phyloP scores from a whole-genome alignment of 2,888 invertebrate genomes.

The Caradrina kadenii region DNA sequence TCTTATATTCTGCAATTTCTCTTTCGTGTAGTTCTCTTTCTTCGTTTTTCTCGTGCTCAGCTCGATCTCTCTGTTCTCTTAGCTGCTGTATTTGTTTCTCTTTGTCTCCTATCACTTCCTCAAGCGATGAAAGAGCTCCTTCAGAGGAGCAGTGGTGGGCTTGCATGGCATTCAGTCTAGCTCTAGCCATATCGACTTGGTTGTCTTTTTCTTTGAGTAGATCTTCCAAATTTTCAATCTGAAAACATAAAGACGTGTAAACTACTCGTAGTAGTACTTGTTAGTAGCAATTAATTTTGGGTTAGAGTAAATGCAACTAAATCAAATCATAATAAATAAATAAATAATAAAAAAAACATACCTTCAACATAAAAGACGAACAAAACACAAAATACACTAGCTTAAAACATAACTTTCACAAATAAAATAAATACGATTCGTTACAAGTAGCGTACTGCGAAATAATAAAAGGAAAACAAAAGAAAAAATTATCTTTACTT shows the following conservation, averaged over 20 bases:
- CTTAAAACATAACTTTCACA: conserved; percentile 38
- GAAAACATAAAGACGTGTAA: conserved; percentile 68
- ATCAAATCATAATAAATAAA: conserved; percentile 43
- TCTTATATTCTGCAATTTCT: conserved; percentile 98
- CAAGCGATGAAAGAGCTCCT: conserved; percentile 97
- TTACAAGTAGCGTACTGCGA: conserved; percentile 42
- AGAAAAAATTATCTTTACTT: neutral
- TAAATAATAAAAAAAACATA: conserved; percentile 66
- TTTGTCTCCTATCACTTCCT: conserved; percentile 98
- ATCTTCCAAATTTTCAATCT: conserved; percentile 99
- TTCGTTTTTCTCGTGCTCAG: conserved; percentile 98
- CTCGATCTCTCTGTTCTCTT: conserved; percentile 97
- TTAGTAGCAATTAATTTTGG: conserved; percentile 18
- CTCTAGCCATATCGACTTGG: conserved; percentile 98
- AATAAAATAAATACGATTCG: conserved; percentile 19
- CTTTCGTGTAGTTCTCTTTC: conserved; percentile 98
- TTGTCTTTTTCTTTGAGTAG: conserved; percentile 99
- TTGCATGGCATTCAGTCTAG: conserved; percentile 97
- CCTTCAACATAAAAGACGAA: conserved; percentile 66
- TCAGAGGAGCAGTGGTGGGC: conserved; percentile 98
- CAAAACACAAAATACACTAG: conserved; percentile 58
- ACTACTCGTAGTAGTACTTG: conserved; percentile 40
- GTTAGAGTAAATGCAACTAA: neutral
- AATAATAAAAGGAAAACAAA: conserved; percentile 22
- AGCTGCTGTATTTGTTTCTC: conserved; percentile 99